Evolutionary conservation across 2,797 vertebrate genomes (phyloP), one percentile per base, ranked within the genome.

Genomic region (Bradypus variegatus): DNA sequence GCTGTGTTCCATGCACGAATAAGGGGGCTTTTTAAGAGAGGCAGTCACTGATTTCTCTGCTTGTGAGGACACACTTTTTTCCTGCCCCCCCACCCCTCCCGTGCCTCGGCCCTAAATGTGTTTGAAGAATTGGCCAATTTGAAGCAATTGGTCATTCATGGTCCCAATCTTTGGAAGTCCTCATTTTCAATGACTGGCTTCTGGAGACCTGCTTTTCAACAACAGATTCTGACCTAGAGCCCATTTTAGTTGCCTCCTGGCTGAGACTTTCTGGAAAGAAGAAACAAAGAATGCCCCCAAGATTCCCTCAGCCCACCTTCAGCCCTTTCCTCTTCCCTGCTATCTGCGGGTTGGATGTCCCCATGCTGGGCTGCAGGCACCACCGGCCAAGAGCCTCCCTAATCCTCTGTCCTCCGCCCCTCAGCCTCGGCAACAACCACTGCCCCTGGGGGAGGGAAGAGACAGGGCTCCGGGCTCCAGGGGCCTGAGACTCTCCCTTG

Each of bases 11-110:
- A 19, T 7, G 5, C 9, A 18, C 48, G 27, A 31, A 19, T 27
- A 5, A 73, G 72, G 21, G 45, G 41, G 72, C 41, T 25, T 27
- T 73, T 62, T 19, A 38, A n/a, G 73, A 31, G 48, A 73, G 48
- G 38, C 14, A 65, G 19, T 31, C 6, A 21, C 13, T 12, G 0
- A 9, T 38, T 48, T 53, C 70, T 36, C 64, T 55, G 1, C 31
- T 72, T 85, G 1, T 27, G 36, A 65, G 60, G 67, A 33, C 19
- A 41, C 0, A 4, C 5, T 38, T 67, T 19, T 45, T 8, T 64
- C 81, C 76, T 50, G 2, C 8, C 38, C 27, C 6, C 0, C 19
- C 0, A 4, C 11, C 19, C 6, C 5, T 27, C 80, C 2, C 3
- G 6, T 38, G 27, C 64, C 77, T 18, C 18, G 9, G 23, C 25